Conservation (phyloP, 2,797 vertebrate genomes). For the Syncerus caffer region DNA sequence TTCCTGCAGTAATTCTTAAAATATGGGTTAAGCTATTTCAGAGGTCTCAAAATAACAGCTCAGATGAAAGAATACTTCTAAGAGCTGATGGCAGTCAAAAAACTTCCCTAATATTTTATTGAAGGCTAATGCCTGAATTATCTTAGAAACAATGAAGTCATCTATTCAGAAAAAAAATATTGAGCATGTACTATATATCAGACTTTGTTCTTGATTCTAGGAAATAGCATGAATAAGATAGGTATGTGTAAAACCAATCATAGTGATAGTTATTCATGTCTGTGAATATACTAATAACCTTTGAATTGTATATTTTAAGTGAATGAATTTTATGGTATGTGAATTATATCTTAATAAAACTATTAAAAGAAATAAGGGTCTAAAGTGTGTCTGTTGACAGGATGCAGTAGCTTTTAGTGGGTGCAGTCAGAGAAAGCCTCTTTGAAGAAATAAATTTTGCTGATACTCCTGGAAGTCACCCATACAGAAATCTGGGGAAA, state of each 20-base stretch:
- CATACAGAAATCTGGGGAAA: not conserved
- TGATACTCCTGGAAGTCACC: not conserved
- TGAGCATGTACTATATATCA: not conserved
- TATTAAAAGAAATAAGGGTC: not conserved
- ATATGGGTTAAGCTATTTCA: not conserved
- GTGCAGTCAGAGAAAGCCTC: not conserved
- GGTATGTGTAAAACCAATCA: not conserved
- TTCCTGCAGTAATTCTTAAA: slow-evolving; percentile 18
- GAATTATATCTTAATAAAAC: not conserved
- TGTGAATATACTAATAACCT: not conserved
- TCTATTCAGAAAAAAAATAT: not conserved
- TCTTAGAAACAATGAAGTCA: not conserved
- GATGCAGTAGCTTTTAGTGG: not conserved
- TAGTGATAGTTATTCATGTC: not conserved
- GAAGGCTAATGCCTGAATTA: not conserved
- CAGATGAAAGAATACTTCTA: not conserved
- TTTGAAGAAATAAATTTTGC: not conserved
- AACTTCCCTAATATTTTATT: not conserved
- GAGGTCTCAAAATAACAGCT: not conserved
- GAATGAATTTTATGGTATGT: not conserved
- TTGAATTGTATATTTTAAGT: not conserved
- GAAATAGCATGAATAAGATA: not conserved
- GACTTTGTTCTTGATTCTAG: not conserved
- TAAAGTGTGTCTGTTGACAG: not conserved
- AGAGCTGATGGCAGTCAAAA: not conserved